Percentiles rank a stretch among this genome's conserved stretches.
These are phyloP conservation scores for Pecten maximus DNA, from an alignment of 2,888 invertebrate species.

Conservation along the genomic window DNA sequence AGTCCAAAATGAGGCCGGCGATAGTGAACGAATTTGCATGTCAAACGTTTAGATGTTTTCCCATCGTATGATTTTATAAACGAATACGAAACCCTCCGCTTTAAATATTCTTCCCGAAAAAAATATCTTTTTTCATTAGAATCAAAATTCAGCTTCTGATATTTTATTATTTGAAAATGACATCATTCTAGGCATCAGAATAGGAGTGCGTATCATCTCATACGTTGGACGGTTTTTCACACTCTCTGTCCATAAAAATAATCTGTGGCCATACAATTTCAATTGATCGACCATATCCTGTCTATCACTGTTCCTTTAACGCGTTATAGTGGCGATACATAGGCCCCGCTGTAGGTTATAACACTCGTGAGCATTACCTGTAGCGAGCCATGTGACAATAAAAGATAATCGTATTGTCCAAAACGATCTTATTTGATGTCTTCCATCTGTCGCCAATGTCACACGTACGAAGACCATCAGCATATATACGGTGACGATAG, in stretches of 20 bases:
- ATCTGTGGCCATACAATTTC: neutral
- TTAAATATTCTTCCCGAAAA: too few species aligned
- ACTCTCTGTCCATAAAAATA: neutral
- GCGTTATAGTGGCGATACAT: neutral
- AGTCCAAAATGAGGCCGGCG: too few species aligned
- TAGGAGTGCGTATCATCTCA: neutral
- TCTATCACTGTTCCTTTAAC: neutral
- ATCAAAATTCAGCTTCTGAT: too few species aligned
- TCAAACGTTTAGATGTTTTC: too few species aligned
- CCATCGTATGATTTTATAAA: too few species aligned
- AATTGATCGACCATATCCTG: neutral
- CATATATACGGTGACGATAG: neutral
- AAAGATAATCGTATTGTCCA: slow-evolving; percentile 6
- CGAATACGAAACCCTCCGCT: too few species aligned
- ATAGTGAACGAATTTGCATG: too few species aligned
- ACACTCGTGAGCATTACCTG: neutral
- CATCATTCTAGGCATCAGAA: neutral
- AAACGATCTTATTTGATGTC: neutral
- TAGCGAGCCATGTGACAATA: neutral
- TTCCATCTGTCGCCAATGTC: neutral
- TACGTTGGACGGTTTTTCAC: neutral
- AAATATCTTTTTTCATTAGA: too few species aligned
- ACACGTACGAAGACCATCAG: neutral
- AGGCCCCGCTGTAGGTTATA: neutral
- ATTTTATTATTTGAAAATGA: neutral